A percentile compares a stretch with the other conserved stretches of the same genome.
phyloP scores from a whole-genome alignment of 1,140 invertebrate species.

The Lepidurus packardi region DNA sequence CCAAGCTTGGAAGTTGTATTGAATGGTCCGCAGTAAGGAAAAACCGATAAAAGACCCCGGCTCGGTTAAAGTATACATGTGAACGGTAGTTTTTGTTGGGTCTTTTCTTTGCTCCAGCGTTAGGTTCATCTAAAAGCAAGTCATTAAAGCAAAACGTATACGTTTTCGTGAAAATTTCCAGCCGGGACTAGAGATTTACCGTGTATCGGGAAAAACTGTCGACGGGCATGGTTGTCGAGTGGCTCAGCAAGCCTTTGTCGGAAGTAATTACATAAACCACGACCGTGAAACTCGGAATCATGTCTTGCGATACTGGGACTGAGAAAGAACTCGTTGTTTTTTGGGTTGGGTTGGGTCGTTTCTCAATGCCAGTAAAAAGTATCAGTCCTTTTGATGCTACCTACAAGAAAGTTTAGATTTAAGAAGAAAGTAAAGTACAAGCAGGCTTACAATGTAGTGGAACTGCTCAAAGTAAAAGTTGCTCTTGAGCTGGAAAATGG shows the following conservation, averaged over 20 bases:
- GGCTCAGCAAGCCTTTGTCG: conserved; percentile 49
- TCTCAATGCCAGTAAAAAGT: neutral
- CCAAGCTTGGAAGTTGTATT: conserved; percentile 45
- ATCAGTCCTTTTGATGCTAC: neutral
- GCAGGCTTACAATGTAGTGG: conserved; percentile 46
- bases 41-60: conserved; percentile 46
- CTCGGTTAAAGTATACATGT: conserved; percentile 42
- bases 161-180: neutral
- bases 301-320: conserved; percentile 48
- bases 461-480: conserved; percentile 48
- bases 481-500: conserved; percentile 47
- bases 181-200: conserved; percentile 41
- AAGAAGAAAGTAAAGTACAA: neutral
- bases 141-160: too few species aligned
- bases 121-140: conserved; percentile 38
- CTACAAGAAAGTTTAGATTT: neutral
- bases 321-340: conserved; percentile 42
- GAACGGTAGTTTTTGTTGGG: conserved; percentile 43
- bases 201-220: conserved; percentile 48
- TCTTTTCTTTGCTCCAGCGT: conserved; percentile 47
- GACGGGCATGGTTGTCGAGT: conserved; percentile 54
- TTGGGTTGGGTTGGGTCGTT: conserved; percentile 37
- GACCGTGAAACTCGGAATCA: conserved; percentile 56
- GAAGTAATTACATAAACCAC: conserved; percentile 51
- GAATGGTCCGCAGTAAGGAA: conserved; percentile 41